Evolutionary conservation across 2,888 invertebrate species (phyloP).

Genomic region (Hypomecis atomaria): DNA sequence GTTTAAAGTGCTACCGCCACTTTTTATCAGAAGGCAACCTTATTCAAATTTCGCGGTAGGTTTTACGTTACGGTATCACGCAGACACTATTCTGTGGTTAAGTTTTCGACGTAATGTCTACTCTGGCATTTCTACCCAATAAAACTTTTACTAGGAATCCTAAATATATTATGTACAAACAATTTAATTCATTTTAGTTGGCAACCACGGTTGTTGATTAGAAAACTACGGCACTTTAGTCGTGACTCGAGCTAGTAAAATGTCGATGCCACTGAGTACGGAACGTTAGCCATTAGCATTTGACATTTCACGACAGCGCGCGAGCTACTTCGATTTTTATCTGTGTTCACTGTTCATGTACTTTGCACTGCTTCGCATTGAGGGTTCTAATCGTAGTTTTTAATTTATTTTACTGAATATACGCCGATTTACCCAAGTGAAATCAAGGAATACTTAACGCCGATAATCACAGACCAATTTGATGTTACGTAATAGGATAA

Average conservation of each 20-base stretch:
- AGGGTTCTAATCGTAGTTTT: neutral
- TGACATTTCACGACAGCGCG: constrained; percentile 48
- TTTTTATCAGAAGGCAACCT: neutral
- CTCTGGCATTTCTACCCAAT: too few relatives aligned
- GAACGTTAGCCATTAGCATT: constrained; percentile 48
- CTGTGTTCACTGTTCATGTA: constrained; percentile 35
- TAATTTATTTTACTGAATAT: constrained; percentile 21
- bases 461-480: constrained; percentile 14
- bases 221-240: constrained; percentile 37
- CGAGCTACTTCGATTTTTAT: constrained; percentile 24
- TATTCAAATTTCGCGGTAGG: constrained; percentile 17
- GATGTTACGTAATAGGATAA: constrained; percentile 33
- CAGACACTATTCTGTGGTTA: neutral
- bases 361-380: constrained; percentile 22
- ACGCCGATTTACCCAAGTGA: constrained; percentile 3
- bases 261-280: constrained; percentile 33
- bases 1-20: too few relatives aligned
- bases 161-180: neutral
- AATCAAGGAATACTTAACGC: constrained; percentile 1
- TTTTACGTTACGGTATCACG: constrained; percentile 23
- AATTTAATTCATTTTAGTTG: constrained; percentile 31
- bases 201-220: constrained; percentile 37
- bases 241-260: constrained; percentile 17
- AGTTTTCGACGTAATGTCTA: too few relatives aligned
- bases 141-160: too few relatives aligned